Conservation (phyloP, 2,113 vertebrate species). For the Muntiacus reevesi region DNA sequence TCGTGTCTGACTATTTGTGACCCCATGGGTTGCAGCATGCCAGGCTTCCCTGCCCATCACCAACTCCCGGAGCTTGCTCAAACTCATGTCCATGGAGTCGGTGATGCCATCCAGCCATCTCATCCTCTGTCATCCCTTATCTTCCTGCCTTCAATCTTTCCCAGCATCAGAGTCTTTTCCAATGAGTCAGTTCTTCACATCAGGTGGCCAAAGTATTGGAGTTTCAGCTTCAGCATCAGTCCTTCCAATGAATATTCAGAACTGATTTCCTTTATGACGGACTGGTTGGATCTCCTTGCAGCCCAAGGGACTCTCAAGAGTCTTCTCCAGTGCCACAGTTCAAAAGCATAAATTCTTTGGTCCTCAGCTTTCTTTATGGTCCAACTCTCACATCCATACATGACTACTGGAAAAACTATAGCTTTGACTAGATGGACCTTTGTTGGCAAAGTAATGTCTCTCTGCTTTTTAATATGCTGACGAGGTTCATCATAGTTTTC, state of each 20-base stretch:
- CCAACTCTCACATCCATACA: background rate
- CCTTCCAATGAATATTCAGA: background rate
- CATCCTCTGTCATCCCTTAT: background rate
- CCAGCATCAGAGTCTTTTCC: background rate
- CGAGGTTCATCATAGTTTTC: background rate
- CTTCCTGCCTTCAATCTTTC: background rate
- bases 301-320: background rate
- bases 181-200: background rate
- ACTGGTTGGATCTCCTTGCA: background rate
- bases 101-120: background rate
- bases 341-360: background rate
- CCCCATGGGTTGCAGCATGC: background rate
- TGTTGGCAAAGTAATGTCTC: background rate
- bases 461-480: background rate
- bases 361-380: background rate
- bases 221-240: background rate
- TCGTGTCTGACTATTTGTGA: background rate
- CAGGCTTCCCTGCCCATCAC: background rate
- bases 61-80: background rate
- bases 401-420: background rate
- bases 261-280: background rate
- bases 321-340: background rate
- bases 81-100: background rate
- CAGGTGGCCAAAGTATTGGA: background rate
- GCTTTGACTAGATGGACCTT: background rate